Evolutionary conservation across 2,113 vertebrate species (phyloP), one percentile per base, ranked within the genome.

Genomic region (Aegithalos caudatus): DNA sequence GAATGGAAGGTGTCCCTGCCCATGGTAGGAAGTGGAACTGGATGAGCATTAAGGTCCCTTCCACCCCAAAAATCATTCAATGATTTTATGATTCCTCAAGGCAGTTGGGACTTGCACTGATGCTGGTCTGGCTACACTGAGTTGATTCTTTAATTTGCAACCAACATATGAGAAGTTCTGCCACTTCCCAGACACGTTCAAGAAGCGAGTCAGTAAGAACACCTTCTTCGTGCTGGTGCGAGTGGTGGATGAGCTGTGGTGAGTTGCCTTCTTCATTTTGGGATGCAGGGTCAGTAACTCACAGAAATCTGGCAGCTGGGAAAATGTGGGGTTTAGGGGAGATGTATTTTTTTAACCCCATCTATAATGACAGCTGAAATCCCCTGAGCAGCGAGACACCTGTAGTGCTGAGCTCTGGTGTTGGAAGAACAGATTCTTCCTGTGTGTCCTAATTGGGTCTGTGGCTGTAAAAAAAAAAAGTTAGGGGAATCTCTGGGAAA

Each of bases 121-220:
- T 40, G 29, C 73, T 77, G 35, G 0, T 78, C 78, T 82, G 40
- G 28, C 33, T 35, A 7, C 37, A 5, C 11, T 8, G 25, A 58
- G 73, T 93, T 90, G 57, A 67, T 94, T 98, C 98, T 97, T 99
- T 99, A 98, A 99, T 98, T 94, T 37, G 14, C 58, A 22, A 56
- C 84, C 96, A 97, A 99, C 99, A 82, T 99, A 99, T 81, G 99
- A 99, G 89, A 99, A 98, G 53, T 99, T 99, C 81, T 99, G 99
- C 72, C 99, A 99, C 96, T 99, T 99, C 90, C 98, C 99, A 0
- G 99, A 99, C 97, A 99, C 98, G 0, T 99, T 99, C 97, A 99
- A 99, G 98, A 99, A 99, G 97, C 98, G 99, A 2, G 99, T 99
- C 95, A 99, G 99, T 98, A 99, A 99, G 97, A 99, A 99, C 97